Evolutionary conservation across 1,140 invertebrate genomes (phyloP).

Genomic region (Drosophila jambulina): DNA sequence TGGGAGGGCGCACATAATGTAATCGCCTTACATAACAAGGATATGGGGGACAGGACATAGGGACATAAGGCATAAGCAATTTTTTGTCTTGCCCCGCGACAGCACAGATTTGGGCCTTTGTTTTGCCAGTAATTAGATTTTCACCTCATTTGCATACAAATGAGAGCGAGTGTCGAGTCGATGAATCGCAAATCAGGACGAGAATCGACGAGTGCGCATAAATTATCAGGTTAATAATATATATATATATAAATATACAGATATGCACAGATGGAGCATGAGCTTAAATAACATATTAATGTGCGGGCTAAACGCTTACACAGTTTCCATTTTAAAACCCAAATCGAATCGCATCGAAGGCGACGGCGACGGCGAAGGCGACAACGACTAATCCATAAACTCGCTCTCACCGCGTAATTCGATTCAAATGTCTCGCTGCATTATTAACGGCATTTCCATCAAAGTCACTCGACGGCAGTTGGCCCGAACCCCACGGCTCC

Average conservation of each 20-base stretch:
- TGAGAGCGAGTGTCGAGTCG: slow-evolving; percentile 33
- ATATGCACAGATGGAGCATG: neutral
- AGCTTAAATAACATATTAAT: slow-evolving; percentile 29
- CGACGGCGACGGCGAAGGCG: neutral
- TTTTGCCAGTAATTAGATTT: slow-evolving; percentile 79
- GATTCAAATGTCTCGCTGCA: slow-evolving; percentile 71
- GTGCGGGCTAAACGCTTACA: slow-evolving; percentile 25
- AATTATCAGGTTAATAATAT: slow-evolving; percentile 44
- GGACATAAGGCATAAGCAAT: slow-evolving; percentile 44
- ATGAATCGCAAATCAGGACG: slow-evolving; percentile 38
- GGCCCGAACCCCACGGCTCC: neutral
- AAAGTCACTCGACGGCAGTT: slow-evolving; percentile 40
- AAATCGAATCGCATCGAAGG: neutral
- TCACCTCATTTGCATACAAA: slow-evolving; percentile 80
- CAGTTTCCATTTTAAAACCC: slow-evolving; percentile 47
- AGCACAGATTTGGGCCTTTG: slow-evolving; percentile 60
- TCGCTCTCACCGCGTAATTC: slow-evolving; percentile 54
- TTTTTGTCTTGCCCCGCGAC: slow-evolving; percentile 60
- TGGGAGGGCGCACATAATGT: slow-evolving; percentile 59
- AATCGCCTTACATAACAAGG: slow-evolving; percentile 69
- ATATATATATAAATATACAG: slow-evolving; percentile 5
- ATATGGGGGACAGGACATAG: slow-evolving; percentile 2
- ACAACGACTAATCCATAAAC: slow-evolving; percentile 37
- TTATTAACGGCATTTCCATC: slow-evolving; percentile 73
- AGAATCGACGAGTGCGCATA: slow-evolving; percentile 51